Conservation (phyloP, 2,797 vertebrate genomes). For the Ficedula albicollis region DNA sequence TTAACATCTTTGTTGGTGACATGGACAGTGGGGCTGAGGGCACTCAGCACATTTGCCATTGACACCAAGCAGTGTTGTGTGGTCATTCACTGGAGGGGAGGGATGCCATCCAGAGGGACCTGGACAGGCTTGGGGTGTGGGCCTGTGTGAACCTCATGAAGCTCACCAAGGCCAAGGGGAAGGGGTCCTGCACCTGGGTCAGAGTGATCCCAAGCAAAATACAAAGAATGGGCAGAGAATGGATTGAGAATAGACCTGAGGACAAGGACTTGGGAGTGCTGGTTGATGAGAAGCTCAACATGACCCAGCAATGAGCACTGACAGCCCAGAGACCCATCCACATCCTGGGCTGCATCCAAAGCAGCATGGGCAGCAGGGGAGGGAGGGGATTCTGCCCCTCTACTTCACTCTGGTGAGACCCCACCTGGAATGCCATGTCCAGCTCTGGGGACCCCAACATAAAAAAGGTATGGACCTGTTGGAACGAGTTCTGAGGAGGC, state of each 20-base stretch:
- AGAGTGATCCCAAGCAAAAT: not conserved
- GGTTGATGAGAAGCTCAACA: not conserved
- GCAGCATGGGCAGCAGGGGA: accelerated
- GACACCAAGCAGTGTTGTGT: not conserved
- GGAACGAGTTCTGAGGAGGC: not conserved
- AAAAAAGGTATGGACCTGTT: not conserved
- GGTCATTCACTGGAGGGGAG: accelerated
- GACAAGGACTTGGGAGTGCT: not conserved
- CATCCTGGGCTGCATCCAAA: not conserved
- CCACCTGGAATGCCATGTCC: too few species aligned
- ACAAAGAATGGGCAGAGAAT: not conserved
- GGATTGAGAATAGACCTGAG: not conserved
- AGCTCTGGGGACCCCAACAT: not conserved
- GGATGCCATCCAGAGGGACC: not conserved
- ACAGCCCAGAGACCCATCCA: not conserved
- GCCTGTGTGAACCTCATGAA: not conserved
- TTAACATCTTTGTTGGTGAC: not conserved
- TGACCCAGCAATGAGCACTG: too few species aligned
- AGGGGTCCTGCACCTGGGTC: not conserved
- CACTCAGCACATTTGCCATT: not conserved
- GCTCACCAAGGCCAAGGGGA: not conserved
- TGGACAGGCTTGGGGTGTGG: not conserved
- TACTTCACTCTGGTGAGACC: accelerated
- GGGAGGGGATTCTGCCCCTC: not conserved
- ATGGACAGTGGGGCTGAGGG: not conserved